Evolutionary conservation across 2,113 vertebrate species (phyloP), one percentile per base, ranked within the genome.

Genomic region (Taxidea taxus): DNA sequence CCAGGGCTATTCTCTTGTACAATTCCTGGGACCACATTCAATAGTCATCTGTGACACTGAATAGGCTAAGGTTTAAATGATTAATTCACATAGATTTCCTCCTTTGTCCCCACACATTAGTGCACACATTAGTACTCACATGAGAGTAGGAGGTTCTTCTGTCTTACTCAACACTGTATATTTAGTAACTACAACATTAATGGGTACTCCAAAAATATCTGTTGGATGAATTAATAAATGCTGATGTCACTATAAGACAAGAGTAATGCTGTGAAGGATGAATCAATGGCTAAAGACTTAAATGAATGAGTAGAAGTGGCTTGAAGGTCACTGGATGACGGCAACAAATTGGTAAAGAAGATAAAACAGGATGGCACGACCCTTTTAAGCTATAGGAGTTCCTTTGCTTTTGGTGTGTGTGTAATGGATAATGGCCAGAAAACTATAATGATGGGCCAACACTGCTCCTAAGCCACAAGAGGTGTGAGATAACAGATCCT

Each of bases 1-100:
- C 81, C 0, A 54, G 4, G 13, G 15, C 5, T n/a, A 42, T 31
- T 51, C 0, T 6, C 0, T 47, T 82, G 37, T 0, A 15, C 23
- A 82, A 27, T 44, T 74, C 51, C 23, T n/a, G 9, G 13, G 20
- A 18, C 23, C 1, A 20, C 13, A 34, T 81, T 74, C 51, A 68
- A 29, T 37, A 54, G 44, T 92, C 37, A 56, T 58, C 29, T 37
- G 2, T 51, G 27, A 70, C 27, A 8, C 44, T 82, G 39, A 7
- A 13, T 81, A 72, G 13, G 6, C 13, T 89, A 18, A 74, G 4
- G 1, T 64, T 58, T 77, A 27, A 92, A 62, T 34, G 60, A 27
- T 47, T 87, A 87, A 93, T 66, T 44, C 34, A 70, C 9, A 18
- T 3, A 27, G 4, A 93, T 8, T 56, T 21, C 25, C 13, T 42